A percentile compares a stretch with the other conserved stretches of the same genome.
These are phyloP conservation scores for Ciconia boyciana DNA, from an alignment of 2,113 vertebrate species.

Conservation along the genomic window DNA sequence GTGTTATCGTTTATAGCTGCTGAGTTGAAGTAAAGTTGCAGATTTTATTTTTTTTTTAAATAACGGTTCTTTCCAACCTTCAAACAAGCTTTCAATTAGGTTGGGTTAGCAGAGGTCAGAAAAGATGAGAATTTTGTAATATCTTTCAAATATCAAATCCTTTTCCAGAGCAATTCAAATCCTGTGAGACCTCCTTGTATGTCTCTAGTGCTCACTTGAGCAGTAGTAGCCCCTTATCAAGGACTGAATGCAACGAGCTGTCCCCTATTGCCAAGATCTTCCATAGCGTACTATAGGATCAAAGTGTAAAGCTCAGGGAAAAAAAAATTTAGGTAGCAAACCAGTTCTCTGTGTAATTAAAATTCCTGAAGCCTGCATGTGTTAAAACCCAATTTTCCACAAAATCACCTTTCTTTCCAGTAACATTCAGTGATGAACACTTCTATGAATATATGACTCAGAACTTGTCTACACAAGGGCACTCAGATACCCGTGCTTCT, in stretches of 20 bases:
- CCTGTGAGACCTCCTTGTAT: not conserved
- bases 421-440: not conserved
- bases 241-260: not conserved
- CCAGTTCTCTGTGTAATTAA: not conserved
- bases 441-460: not conserved
- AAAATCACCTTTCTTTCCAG: not conserved
- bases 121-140: not conserved
- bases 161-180: not conserved
- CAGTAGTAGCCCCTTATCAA: not conserved
- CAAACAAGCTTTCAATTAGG: not conserved
- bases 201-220: not conserved
- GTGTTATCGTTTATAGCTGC: not conserved
- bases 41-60: not conserved
- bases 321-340: not conserved
- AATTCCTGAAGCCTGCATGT: not conserved
- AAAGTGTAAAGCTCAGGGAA: not conserved
- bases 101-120: not conserved
- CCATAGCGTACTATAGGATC: not conserved
- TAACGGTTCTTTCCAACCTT: not conserved
- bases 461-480: not conserved
- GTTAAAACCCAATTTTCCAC: not conserved
- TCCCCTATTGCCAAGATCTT: not conserved
- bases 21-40: not conserved
- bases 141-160: not conserved
- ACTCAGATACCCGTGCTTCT: not conserved